Evolutionary conservation across 2,888 invertebrate genomes (phyloP), one percentile per base, ranked within the genome.

Genomic region (Ennomos fuscantarius): DNA sequence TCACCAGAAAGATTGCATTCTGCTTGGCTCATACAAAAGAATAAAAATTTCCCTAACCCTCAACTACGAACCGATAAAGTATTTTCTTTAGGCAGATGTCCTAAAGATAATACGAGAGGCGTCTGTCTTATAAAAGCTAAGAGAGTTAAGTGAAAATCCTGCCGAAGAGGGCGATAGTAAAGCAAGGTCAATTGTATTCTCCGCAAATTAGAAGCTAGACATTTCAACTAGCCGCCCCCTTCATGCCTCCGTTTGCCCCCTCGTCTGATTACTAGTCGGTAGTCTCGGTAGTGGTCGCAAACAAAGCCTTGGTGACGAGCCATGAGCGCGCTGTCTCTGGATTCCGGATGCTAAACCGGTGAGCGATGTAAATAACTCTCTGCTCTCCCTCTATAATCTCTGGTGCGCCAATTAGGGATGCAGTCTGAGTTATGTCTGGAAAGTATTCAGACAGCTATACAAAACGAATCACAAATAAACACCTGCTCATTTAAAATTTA

Each of bases 151-250:
- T 74, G 69, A 74, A 72, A 79, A 71, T 73, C 69, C 66, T 66
- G 69, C 65, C 66, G 59, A 64, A 73, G 66, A 62, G 64, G 73
- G 70, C 68, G 74, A 70, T 76, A 64, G 66, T 65, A 67, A 71
- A 73, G 73, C 77, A 79, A 81, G 84, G 85, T 83, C 83, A 82
- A 79, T 80, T 76, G 76, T 70, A 72, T 72, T 75, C 78, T 81
- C 76, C 73, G 73, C 78, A 86, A 86, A 86, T 88, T 87, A 84
- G 82, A 84, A 82, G 77, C 74, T 74, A 83, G 84, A 84, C 81
- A 76, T 81, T 84, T 81, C 79, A 81, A 80, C 79, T 79, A 82
- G 81, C 78, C 72, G 72, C n/a, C 44, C 47, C 60, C 55, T 24
- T 24, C 24, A 24, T 24, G 24, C 24, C 24, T 24, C 44, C 11